phyloP scores from a whole-genome alignment of 1,140 invertebrate genomes.

The Heterodera carotae region DNA sequence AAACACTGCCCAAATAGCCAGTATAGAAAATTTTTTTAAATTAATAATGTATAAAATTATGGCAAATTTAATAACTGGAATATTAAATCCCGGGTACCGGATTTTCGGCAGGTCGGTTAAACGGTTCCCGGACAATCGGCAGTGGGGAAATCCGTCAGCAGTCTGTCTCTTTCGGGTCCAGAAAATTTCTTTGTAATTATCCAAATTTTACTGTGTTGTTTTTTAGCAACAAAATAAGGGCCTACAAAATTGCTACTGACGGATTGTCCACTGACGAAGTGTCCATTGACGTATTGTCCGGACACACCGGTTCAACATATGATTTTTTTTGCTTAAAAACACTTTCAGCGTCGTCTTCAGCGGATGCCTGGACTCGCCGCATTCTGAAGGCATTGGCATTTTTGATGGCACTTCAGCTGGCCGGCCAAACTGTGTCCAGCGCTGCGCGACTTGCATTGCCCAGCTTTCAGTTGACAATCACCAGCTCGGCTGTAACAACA shows the following conservation, averaged over 20 bases:
- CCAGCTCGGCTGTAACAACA: conserved; percentile 10
- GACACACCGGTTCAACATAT: no score
- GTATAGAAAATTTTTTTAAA: not conserved
- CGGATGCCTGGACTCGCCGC: conserved; percentile 21
- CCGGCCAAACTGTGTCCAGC: conserved; percentile 14
- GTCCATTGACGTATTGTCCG: no score
- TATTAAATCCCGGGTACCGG: not conserved
- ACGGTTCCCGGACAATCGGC: no score
- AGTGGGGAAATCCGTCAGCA: no score
- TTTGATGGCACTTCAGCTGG: conserved; percentile 12
- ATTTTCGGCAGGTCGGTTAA: no score
- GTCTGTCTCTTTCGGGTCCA: no score
- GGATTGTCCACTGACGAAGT: no score
- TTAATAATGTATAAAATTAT: not conserved
- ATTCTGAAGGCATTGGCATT: conserved; percentile 17
- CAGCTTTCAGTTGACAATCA: not conserved
- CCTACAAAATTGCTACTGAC: no score
- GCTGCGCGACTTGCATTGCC: conserved; percentile 18
- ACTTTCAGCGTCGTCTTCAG: not conserved
- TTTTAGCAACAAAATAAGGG: no score
- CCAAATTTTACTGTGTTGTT: no score
- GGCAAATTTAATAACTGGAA: not conserved
- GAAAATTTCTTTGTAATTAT: no score
- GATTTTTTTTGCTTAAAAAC: no score
- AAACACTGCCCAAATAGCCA: not conserved